A percentile compares a stretch with the other conserved stretches of the same genome.
Evolutionary conservation across 1,140 invertebrate species (phyloP).

Genomic region (Drosophila lacteicornis): DNA sequence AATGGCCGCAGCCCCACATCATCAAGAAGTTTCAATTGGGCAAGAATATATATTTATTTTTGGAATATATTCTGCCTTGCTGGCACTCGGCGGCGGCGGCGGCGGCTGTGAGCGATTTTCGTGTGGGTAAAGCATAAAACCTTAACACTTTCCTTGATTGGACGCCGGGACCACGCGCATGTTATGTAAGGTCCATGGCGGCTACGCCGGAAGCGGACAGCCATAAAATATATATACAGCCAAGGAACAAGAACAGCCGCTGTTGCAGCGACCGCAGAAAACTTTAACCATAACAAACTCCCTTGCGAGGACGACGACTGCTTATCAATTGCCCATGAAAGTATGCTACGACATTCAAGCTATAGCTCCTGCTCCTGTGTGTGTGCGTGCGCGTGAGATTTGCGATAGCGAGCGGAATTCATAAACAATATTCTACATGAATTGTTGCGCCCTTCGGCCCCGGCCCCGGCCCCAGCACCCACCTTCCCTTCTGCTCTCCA

Average conservation of each 20-base stretch:
- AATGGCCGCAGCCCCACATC: slow-evolving; percentile 28
- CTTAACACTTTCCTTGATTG: slow-evolving; percentile 67
- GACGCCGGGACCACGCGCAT: background rate
- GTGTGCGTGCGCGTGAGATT: slow-evolving; percentile 38
- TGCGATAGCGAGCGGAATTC: slow-evolving; percentile 64
- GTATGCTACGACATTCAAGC: slow-evolving; percentile 44
- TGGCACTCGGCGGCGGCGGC: background rate
- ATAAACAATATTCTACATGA: slow-evolving; percentile 71
- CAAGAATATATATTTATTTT: slow-evolving; percentile 12
- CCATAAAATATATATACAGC: slow-evolving; percentile 56
- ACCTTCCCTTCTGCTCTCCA: background rate
- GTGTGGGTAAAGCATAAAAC: slow-evolving; percentile 52
- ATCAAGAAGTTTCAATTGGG: slow-evolving; percentile 28
- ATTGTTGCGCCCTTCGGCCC: slow-evolving; percentile 57
- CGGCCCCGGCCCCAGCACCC: slow-evolving; percentile 13
- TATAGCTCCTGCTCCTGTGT: background rate
- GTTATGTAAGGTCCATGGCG: slow-evolving; percentile 5
- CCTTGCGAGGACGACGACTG: slow-evolving; percentile 34
- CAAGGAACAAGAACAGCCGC: slow-evolving; percentile 11
- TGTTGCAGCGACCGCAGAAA: slow-evolving; percentile 28
- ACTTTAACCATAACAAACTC: slow-evolving; percentile 69
- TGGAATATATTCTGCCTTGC: slow-evolving; percentile 13
- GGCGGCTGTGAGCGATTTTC: slow-evolving; percentile 50
- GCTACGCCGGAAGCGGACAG: slow-evolving; percentile 60
- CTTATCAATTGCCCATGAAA: slow-evolving; percentile 64